Base-by-base conservation (phyloP, 2,113 vertebrate species). In the Sceloporus tristichus region DNA sequence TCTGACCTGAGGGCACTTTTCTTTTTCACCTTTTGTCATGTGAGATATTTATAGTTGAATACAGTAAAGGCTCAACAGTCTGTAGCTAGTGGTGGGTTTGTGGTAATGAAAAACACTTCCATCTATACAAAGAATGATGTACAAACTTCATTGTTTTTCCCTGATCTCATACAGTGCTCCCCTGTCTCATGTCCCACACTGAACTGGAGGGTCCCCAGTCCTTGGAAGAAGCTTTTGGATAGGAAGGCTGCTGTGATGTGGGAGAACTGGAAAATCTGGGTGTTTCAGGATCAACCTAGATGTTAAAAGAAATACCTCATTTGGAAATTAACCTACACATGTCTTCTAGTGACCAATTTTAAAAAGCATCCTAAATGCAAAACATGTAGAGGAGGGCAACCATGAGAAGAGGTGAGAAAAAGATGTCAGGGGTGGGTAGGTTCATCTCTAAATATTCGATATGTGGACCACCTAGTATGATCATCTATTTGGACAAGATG, bases 21-120 rank as follows among this genome's bases (percentile, higher is more conserved):
- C 48, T 88, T 93, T 85, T 90, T 70, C 73, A 91, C 62, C 38
- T 74, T 92, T 90, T 94, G 88, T 90, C 90, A 91, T 79, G 71
- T 87, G 76, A 5, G 48, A 48, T 88, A 14, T 84, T 87, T 89
- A 25, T 70, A 87, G 21, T 40, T 93, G 93, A 90, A 89, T 38
- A 38, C 2, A 83, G 27, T 85, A 1, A 89, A 3, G 88, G 82
- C 73, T 83, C 74, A 84, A 40, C 62, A 0, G 29, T 75, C 34
- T 4, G 38, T 56, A 56, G n/a, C 13, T 59, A 82, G 25, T 8
- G 27, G 3, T 23, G 21, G 40, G 18, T 53, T 68, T 78, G 25
- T 10, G 7, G 40, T 42, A 29, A 25, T 48, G 25, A 38, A 42
- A 13, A 78, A 66, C 9, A 13, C 25, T n/a, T 21, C 38, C 40